phyloP scores from a whole-genome alignment of 2,113 vertebrate species.

The Mohoua ochrocephala region DNA sequence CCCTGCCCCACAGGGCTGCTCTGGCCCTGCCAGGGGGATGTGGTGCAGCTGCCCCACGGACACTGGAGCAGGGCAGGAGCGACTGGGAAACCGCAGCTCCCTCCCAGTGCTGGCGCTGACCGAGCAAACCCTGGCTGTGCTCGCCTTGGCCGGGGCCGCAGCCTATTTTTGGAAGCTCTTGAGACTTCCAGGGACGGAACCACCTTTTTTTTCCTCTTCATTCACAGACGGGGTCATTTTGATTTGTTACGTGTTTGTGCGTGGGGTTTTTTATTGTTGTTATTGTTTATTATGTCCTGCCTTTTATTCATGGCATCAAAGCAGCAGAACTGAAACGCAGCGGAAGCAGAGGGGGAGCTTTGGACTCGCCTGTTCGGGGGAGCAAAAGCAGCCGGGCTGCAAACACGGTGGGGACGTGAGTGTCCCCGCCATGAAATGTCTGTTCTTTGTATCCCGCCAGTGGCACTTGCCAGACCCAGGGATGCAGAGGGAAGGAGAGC shows the following conservation, averaged over 20 bases:
- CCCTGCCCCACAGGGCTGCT: not conserved
- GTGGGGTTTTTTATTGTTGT: not conserved
- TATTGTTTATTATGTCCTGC: not conserved
- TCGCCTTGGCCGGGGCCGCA: not conserved
- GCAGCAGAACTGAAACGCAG: fast-evolving
- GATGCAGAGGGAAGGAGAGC: not conserved
- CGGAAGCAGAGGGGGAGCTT: not conserved
- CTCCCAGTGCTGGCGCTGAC: not conserved
- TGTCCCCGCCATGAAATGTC: not conserved
- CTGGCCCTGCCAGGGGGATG: fast-evolving
- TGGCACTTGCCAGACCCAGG: not conserved
- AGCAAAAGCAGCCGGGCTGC: not conserved
- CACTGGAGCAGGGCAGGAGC: not conserved
- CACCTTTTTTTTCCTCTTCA: not conserved
- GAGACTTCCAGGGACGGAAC: conserved; percentile 3
- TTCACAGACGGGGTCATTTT: not conserved
- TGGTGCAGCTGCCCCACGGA: fast-evolving
- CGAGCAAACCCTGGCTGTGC: not conserved
- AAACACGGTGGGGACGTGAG: not conserved
- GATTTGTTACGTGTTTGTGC: not conserved
- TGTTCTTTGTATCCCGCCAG: not conserved
- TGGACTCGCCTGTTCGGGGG: fast-evolving
- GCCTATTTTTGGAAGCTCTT: conserved; percentile 52
- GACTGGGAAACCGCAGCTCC: not conserved
- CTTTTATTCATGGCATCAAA: not conserved